phyloP scores from a whole-genome alignment of 2,797 vertebrate species.

The Bufotes viridis region DNA sequence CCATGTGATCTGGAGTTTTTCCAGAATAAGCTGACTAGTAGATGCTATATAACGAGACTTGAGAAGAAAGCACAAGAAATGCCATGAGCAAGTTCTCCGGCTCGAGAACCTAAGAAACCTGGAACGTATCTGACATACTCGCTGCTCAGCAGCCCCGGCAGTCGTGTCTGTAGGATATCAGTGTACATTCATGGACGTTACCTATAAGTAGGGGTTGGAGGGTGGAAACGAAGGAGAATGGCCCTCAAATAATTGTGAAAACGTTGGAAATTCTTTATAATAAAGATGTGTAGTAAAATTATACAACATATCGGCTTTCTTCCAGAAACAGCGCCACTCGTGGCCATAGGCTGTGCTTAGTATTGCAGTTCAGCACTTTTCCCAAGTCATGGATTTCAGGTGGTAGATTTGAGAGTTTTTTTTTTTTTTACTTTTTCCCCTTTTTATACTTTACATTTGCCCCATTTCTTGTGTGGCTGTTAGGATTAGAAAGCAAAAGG shows the following conservation, averaged over 20 bases:
- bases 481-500: no score
- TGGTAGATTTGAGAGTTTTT: no score
- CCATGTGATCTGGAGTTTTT: neutral
- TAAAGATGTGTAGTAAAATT: neutral
- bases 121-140: neutral
- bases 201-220: neutral
- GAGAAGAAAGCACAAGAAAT: neutral
- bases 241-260: neutral
- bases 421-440: no score
- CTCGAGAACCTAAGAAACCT: neutral
- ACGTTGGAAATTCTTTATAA: no score
- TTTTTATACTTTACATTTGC: neutral
- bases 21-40: neutral
- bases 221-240: neutral
- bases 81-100: neutral
- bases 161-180: no score
- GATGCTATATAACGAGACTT: neutral
- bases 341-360: no score
- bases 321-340: no score
- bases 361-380: no score
- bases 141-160: neutral
- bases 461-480: neutral
- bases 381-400: no score
- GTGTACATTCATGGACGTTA: neutral
- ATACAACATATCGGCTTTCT: neutral